Conservation (phyloP, 2,113 vertebrate species). For the Psilopsiagon aurifrons region DNA sequence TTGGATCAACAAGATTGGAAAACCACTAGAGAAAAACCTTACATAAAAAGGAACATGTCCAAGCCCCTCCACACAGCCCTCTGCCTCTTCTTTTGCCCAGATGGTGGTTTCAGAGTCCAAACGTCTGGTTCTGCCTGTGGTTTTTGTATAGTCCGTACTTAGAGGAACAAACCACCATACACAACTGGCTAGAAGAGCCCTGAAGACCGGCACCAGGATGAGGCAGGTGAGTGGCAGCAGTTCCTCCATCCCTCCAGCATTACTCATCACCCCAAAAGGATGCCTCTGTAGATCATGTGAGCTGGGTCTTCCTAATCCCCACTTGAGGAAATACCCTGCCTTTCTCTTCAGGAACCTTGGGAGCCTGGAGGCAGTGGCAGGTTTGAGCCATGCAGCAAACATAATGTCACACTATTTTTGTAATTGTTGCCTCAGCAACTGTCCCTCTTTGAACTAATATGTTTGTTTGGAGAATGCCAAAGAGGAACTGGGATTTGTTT, state of each 20-base stretch:
- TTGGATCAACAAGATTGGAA: neutral
- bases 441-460: neutral
- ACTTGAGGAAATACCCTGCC: neutral
- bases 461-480: slow-evolving; percentile 10
- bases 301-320: neutral
- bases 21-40: neutral
- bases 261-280: neutral
- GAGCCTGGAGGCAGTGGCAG: neutral
- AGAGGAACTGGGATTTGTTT: slow-evolving; percentile 49
- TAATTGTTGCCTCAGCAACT: slow-evolving; percentile 5
- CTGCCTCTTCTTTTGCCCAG: neutral
- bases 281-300: neutral
- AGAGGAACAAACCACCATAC: fast-evolving
- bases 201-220: neutral
- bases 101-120: neutral
- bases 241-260: neutral
- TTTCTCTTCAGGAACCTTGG: neutral
- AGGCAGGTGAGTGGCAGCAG: neutral
- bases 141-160: neutral
- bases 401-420: slow-evolving; percentile 10
- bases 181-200: neutral
- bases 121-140: neutral
- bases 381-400: neutral
- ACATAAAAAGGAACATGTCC: neutral
- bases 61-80: neutral